Evolutionary conservation across 1,140 invertebrate species (phyloP).

Genomic region (Brachionus plicatilis): DNA sequence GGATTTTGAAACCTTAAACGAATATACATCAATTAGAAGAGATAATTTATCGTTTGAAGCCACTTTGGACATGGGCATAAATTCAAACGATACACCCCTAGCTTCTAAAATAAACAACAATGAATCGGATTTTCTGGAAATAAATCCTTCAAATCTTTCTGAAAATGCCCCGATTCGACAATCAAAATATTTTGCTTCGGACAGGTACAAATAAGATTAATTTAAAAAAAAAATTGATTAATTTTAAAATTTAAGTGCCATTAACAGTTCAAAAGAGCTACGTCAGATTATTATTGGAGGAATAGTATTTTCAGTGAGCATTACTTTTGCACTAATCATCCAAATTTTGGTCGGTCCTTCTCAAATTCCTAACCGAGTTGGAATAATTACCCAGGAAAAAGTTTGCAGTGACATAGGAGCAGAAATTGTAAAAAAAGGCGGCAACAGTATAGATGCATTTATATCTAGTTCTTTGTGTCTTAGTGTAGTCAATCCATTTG

Average conservation of each 20-base stretch:
- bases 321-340: slow-evolving; percentile 36
- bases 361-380: slow-evolving; percentile 23
- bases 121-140: background rate
- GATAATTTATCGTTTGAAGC: background rate
- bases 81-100: background rate
- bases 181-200: slow-evolving; percentile 33
- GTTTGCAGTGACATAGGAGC: slow-evolving; percentile 27
- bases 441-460: slow-evolving; percentile 34
- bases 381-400: slow-evolving; percentile 34
- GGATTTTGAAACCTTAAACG: background rate
- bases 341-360: slow-evolving; percentile 16
- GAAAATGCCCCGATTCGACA: slow-evolving; percentile 25
- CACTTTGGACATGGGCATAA: background rate
- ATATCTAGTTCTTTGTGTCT: slow-evolving; percentile 27
- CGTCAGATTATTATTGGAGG: slow-evolving; percentile 7
- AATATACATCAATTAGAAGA: background rate
- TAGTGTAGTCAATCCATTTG: slow-evolving; percentile 14
- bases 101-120: background rate
- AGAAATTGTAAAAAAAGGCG: slow-evolving; percentile 5
- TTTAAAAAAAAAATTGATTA: background rate
- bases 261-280: slow-evolving; percentile 8
- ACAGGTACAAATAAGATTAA: background rate
- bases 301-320: background rate
- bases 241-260: background rate
- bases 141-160: background rate